These are phyloP conservation scores for Brotula barbata DNA, from an alignment of 2,797 vertebrate genomes.

Conservation along the genomic window DNA sequence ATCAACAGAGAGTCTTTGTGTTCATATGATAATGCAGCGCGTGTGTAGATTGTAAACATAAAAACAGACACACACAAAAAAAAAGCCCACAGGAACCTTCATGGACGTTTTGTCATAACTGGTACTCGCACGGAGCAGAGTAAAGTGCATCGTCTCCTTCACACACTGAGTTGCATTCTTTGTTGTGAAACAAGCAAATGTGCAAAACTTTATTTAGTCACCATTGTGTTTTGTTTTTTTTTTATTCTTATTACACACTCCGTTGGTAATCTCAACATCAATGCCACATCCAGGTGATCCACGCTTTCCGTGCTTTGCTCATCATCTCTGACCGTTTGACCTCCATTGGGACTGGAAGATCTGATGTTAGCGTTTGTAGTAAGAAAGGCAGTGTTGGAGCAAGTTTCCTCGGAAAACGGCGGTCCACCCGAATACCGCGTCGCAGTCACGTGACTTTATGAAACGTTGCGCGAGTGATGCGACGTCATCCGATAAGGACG, in stretches of 20 bases:
- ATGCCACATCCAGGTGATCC: slow-evolving; percentile 1
- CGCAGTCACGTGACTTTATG: neutral
- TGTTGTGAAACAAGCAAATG: neutral
- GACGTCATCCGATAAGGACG: too few relatives aligned
- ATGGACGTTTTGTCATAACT: slow-evolving; percentile 13
- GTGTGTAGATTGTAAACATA: slow-evolving; percentile 1
- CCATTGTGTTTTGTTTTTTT: too few relatives aligned
- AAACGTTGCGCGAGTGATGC: neutral
- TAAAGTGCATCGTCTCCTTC: slow-evolving; percentile 1
- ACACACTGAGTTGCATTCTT: slow-evolving; percentile 8
- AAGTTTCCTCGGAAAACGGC: slow-evolving; percentile 27
- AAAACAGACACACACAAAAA: slow-evolving; percentile 13
- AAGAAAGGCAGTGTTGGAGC: slow-evolving; percentile 60
- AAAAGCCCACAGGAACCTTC: neutral
- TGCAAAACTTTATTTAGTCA: slow-evolving; percentile 21
- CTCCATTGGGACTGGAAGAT: slow-evolving; percentile 14
- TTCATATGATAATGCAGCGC: slow-evolving; percentile 8
- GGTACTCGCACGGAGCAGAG: slow-evolving; percentile 2
- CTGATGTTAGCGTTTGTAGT: slow-evolving; percentile 18
- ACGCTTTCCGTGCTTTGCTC: neutral
- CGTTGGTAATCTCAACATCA: neutral
- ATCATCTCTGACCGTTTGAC: neutral
- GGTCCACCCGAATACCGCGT: slow-evolving; percentile 23
- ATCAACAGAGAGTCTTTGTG: neutral
- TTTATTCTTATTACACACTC: neutral